These are phyloP conservation scores for Artibeus jamaicensis DNA, from an alignment of 2,797 vertebrate genomes.

Conservation along the genomic window DNA sequence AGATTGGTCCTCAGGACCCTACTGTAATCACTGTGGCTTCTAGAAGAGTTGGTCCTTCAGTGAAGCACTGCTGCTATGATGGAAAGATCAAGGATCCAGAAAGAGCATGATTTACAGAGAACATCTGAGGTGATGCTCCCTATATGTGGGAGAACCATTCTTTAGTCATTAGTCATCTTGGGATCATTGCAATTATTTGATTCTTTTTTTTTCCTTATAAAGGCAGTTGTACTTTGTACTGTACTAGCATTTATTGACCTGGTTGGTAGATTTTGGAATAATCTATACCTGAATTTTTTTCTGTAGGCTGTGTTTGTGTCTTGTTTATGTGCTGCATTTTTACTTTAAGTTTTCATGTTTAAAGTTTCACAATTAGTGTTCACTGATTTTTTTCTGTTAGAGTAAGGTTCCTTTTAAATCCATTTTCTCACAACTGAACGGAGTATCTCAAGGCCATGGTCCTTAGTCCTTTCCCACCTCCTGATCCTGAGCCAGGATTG, in stretches of 20 bases:
- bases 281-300: neutral
- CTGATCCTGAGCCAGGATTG: neutral
- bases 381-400: neutral
- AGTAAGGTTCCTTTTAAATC: neutral
- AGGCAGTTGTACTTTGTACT: neutral
- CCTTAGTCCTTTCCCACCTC: neutral
- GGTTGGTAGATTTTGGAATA: neutral
- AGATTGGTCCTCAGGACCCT: neutral
- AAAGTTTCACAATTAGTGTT: neutral
- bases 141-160: neutral
- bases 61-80: neutral
- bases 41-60: neutral
- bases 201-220: neutral
- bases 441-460: neutral
- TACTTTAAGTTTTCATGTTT: neutral
- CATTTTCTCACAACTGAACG: neutral
- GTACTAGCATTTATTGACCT: neutral
- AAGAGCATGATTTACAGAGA: neutral
- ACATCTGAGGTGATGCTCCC: neutral
- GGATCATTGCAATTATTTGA: neutral
- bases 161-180: neutral
- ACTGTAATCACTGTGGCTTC: neutral
- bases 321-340: neutral
- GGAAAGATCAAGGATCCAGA: neutral
- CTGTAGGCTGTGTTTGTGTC: neutral